Percentiles rank a stretch among this genome's conserved stretches.
These are phyloP conservation scores for Lingula anatina DNA, from an alignment of 2,888 invertebrate species.

Conservation along the genomic window DNA sequence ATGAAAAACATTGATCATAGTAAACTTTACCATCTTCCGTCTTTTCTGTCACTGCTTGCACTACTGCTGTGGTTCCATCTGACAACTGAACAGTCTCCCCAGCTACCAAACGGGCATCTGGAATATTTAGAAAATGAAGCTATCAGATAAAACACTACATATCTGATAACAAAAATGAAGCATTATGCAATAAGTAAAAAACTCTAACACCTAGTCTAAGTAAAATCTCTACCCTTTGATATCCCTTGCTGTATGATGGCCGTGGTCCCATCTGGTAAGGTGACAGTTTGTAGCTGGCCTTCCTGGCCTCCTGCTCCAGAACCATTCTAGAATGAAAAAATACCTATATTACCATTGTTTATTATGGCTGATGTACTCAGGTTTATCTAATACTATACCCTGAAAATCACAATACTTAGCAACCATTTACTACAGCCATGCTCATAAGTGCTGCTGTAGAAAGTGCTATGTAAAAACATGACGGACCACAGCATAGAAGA, in stretches of 20 bases:
- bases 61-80: slow-evolving; percentile 45
- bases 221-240: too few relatives aligned
- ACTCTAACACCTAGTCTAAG: too few relatives aligned
- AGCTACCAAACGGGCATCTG: slow-evolving; percentile 33
- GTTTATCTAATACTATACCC: too few relatives aligned
- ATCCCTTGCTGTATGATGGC: slow-evolving; percentile 43
- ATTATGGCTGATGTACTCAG: too few relatives aligned
- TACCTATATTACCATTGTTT: not conserved
- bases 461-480: too few relatives aligned
- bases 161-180: not conserved
- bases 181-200: not conserved
- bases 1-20: too few relatives aligned
- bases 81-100: slow-evolving; percentile 45
- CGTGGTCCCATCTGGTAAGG: slow-evolving; percentile 39
- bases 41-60: slow-evolving; percentile 17
- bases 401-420: too few relatives aligned
- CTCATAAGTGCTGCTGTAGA: too few relatives aligned
- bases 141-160: not conserved
- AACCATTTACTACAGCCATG: too few relatives aligned
- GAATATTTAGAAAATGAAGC: not conserved
- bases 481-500: too few relatives aligned
- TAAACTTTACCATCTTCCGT: slow-evolving; percentile 1
- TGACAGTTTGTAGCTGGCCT: slow-evolving; percentile 36
- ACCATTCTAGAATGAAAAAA: slow-evolving; percentile 4
- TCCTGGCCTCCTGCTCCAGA: slow-evolving; percentile 8